Evolutionary conservation across 2,113 vertebrate species (phyloP).

Genomic region (Trematocara marginatum): DNA sequence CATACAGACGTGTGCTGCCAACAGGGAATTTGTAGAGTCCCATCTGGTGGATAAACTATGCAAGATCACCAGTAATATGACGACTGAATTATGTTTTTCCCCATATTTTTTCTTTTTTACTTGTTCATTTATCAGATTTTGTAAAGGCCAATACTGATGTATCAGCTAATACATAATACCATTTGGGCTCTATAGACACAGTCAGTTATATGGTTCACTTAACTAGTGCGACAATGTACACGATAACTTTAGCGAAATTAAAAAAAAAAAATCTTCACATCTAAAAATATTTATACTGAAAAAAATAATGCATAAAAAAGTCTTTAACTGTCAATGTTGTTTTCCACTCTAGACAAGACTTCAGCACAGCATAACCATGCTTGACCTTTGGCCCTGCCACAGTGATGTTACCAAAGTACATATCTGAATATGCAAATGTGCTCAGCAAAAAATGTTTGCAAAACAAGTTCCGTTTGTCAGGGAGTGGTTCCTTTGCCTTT

Average conservation of each 20-base stretch:
- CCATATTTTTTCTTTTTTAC: background rate
- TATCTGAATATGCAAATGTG: background rate
- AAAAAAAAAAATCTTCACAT: background rate
- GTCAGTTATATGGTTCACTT: background rate
- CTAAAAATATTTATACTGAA: background rate
- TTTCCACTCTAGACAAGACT: background rate
- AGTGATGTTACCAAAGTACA: background rate
- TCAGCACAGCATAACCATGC: background rate
- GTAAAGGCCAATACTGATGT: background rate
- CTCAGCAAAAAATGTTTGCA: conserved; percentile 28
- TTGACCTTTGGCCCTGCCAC: background rate
- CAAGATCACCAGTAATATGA: background rate
- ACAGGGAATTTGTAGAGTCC: background rate
- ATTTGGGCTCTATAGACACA: background rate
- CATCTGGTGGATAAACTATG: background rate
- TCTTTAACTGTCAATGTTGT: background rate
- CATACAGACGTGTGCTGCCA: background rate
- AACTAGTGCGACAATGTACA: background rate
- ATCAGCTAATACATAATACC: background rate
- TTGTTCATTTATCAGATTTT: background rate
- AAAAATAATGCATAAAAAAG: background rate
- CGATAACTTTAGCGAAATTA: background rate
- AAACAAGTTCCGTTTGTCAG: conserved; percentile 12
- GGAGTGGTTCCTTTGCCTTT: background rate
- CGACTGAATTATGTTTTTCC: fast-evolving